These are phyloP conservation scores for Arizona elegans DNA, from an alignment of 2,113 vertebrate species.

Conservation along the genomic window DNA sequence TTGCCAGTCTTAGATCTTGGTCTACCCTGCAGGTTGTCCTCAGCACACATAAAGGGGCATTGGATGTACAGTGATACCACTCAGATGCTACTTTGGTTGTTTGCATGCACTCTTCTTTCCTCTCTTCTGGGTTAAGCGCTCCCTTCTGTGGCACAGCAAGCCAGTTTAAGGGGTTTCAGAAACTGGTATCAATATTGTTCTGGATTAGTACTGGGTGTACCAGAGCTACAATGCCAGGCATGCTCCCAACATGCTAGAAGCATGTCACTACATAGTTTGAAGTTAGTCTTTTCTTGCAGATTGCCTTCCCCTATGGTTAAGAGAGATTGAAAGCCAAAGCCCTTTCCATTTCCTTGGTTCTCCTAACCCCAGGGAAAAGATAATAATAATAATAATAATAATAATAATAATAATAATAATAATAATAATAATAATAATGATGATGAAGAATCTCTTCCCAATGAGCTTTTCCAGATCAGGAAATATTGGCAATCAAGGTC, in stretches of 20 bases:
- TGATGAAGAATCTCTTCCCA: neutral
- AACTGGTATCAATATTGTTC: neutral
- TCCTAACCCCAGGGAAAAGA: neutral
- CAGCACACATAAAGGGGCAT: neutral
- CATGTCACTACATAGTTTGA: neutral
- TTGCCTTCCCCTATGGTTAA: neutral
- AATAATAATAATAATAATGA: neutral
- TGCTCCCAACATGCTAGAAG: neutral
- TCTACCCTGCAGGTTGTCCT: neutral
- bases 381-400: neutral
- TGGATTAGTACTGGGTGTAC: neutral
- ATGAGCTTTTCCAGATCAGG: neutral
- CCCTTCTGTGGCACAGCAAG: neutral
- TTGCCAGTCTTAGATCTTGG: neutral
- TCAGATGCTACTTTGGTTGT: neutral
- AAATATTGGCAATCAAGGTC: neutral
- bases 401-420: neutral
- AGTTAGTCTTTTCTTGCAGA: neutral
- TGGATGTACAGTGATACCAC: neutral
- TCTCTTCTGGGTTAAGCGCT: neutral
- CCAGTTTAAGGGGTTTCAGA: neutral
- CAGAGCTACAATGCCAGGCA: neutral
- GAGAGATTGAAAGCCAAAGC: neutral
- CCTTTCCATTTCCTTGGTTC: neutral
- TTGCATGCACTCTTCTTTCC: neutral